Percentiles rank a stretch among this genome's conserved stretches.
Conservation (phyloP, 1,140 invertebrate genomes). For the Listronotus bonariensis region DNA sequence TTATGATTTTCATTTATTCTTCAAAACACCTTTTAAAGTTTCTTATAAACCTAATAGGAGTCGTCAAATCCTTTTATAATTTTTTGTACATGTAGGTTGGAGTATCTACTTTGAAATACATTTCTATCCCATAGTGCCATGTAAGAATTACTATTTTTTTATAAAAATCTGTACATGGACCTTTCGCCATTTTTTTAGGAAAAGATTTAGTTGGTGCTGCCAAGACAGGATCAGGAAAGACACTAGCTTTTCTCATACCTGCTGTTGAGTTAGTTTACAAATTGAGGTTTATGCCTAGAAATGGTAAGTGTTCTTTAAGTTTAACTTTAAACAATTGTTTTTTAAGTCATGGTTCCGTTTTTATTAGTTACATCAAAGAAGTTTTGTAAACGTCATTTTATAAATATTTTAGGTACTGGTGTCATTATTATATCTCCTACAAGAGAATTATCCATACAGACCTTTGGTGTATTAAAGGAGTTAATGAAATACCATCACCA, state of each 20-base stretch:
- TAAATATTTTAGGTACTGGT: constrained; percentile 76
- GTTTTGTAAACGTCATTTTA: neutral
- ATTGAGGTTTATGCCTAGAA: constrained; percentile 91
- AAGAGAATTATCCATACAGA: constrained; percentile 97
- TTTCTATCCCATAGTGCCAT: too few relatives aligned
- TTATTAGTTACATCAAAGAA: too few relatives aligned
- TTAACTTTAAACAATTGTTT: too few relatives aligned
- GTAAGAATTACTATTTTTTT: too few relatives aligned
- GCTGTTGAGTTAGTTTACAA: constrained; percentile 94
- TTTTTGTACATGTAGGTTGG: too few relatives aligned
- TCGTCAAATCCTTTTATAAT: too few relatives aligned
- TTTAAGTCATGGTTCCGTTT: too few relatives aligned
- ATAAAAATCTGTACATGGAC: too few relatives aligned
- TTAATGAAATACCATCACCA: constrained; percentile 87
- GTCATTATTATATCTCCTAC: constrained; percentile 97
- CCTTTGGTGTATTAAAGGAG: constrained; percentile 95
- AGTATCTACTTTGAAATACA: too few relatives aligned
- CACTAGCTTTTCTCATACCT: constrained; percentile 96
- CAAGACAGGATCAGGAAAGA: constrained; percentile 97
- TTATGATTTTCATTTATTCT: too few relatives aligned
- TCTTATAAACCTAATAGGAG: too few relatives aligned
- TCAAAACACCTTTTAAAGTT: too few relatives aligned
- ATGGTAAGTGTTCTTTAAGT: constrained; percentile 67
- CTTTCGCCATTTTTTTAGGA: constrained; percentile 50
- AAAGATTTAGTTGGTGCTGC: constrained; percentile 94